Evolutionary conservation across 23 tunicate genomes (phyloP).

Genomic region (Ciona savignyi): DNA sequence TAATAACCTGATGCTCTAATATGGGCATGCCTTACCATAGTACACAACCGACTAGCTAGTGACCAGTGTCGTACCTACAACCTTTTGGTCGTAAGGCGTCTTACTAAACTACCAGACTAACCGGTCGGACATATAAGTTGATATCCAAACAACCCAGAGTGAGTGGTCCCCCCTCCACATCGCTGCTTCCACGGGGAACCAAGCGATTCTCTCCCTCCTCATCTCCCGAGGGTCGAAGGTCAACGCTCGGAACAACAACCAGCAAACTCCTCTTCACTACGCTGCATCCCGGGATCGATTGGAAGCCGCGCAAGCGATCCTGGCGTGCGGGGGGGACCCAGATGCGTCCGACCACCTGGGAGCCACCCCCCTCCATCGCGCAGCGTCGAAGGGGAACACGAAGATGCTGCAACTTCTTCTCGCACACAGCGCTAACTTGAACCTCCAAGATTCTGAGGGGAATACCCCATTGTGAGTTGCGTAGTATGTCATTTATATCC

Average conservation of each 20-base stretch:
- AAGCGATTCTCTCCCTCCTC: conserved; percentile 33
- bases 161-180: conserved; percentile 86
- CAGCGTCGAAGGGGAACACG: conserved; percentile 85
- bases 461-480: conserved; percentile 86
- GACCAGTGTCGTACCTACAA: too few species aligned
- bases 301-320: conserved; percentile 57
- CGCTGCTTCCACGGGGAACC: conserved; percentile 81
- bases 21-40: too few species aligned
- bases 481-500: too few species aligned
- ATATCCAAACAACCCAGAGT: conserved; percentile 22
- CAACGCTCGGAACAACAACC: conserved; percentile 40
- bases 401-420: conserved; percentile 72
- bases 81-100: too few species aligned
- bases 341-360: conserved; percentile 54
- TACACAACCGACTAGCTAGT: too few species aligned
- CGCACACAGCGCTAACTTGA: conserved; percentile 63
- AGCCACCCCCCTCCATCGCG: conserved; percentile 86
- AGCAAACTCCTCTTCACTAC: conserved; percentile 86
- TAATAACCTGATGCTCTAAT: neutral
- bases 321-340: conserved; percentile 90
- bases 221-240: conserved; percentile 66
- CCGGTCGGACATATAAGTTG: neutral
- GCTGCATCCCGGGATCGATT: conserved; percentile 78
- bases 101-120: too few species aligned
- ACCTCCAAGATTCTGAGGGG: conserved; percentile 72